Conservation (phyloP, 2,113 vertebrate species). For the Cathartes aura region DNA sequence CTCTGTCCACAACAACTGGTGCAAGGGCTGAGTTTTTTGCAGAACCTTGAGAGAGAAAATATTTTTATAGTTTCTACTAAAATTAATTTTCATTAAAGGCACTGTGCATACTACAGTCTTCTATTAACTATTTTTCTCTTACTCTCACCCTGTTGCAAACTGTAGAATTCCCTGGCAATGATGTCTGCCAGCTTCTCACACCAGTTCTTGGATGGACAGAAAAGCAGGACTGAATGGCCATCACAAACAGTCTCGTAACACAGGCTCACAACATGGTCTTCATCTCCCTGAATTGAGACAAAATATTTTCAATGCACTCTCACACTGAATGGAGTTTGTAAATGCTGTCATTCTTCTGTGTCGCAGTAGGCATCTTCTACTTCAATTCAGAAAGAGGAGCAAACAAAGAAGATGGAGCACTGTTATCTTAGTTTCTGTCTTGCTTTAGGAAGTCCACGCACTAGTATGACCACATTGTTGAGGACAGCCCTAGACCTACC, state of each 20-base stretch:
- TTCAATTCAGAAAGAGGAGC: neutral
- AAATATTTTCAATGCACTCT: neutral
- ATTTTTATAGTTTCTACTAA: neutral
- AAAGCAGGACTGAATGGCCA: slow-evolving; percentile 90
- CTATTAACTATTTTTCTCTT: slow-evolving; percentile 28
- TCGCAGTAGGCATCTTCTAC: neutral
- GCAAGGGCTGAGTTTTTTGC: slow-evolving; percentile 33
- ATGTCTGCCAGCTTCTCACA: slow-evolving; percentile 94
- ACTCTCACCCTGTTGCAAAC: slow-evolving; percentile 75
- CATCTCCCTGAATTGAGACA: slow-evolving; percentile 86
- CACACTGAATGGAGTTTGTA: neutral
- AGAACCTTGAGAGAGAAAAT: slow-evolving; percentile 49
- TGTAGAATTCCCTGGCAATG: slow-evolving; percentile 91
- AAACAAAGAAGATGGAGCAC: neutral
- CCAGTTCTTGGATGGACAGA: slow-evolving; percentile 98
- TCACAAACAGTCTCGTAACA: slow-evolving; percentile 91
- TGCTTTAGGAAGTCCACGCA: neutral
- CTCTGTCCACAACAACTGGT: slow-evolving; percentile 80
- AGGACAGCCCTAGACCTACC: neutral
- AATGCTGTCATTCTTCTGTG: neutral
- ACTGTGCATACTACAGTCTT: neutral
- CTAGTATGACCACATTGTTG: neutral
- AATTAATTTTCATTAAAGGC: neutral
- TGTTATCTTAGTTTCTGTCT: neutral
- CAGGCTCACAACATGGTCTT: slow-evolving; percentile 92